These are phyloP conservation scores for Laticauda colubrina DNA, from an alignment of 2,113 vertebrate genomes.

Conservation along the genomic window DNA sequence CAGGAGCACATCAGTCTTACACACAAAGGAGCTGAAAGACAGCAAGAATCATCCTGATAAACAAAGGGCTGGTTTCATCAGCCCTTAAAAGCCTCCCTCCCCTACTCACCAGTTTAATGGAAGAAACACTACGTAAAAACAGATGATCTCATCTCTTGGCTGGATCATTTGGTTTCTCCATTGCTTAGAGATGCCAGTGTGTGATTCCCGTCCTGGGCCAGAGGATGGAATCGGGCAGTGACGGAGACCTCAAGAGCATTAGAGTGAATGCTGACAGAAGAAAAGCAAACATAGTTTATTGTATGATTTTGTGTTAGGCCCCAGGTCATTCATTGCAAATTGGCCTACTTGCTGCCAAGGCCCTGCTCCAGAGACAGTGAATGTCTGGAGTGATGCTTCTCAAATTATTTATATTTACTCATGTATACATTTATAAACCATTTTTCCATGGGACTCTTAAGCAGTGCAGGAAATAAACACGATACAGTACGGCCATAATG, in stretches of 20 bases:
- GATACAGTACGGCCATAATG: neutral
- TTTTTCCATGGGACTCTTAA: neutral
- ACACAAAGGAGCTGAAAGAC: slow-evolving; percentile 7
- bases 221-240: neutral
- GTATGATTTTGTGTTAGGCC: neutral
- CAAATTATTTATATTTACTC: neutral
- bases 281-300: neutral
- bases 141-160: slow-evolving; percentile 35
- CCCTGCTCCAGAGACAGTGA: neutral
- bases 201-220: slow-evolving; percentile 16
- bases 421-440: neutral
- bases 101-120: slow-evolving; percentile 14
- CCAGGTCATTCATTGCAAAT: neutral
- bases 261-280: neutral
- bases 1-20: neutral
- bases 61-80: slow-evolving; percentile 29
- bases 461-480: neutral
- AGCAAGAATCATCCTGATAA: slow-evolving; percentile 18
- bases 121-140: slow-evolving; percentile 19
- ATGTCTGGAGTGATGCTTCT: neutral
- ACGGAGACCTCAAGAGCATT: slow-evolving; percentile 3
- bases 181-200: slow-evolving; percentile 16
- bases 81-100: slow-evolving; percentile 19
- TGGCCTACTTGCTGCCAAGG: neutral
- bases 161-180: slow-evolving; percentile 19